phyloP scores from a whole-genome alignment of 2,113 vertebrate species.

The Columbina picui region DNA sequence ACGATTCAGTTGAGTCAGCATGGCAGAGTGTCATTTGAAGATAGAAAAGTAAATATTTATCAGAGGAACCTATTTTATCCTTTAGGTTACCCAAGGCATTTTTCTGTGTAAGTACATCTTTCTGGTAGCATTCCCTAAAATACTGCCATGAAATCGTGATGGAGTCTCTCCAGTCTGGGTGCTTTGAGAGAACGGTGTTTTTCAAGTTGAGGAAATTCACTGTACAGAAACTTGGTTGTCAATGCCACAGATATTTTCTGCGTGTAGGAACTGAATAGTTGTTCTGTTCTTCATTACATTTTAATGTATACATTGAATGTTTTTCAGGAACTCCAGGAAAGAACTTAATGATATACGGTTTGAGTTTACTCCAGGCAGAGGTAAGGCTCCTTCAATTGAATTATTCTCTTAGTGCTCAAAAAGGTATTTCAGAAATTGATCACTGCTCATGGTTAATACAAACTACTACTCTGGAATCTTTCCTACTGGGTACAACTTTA shows the following conservation, averaged over 20 bases:
- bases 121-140: not conserved
- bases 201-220: not conserved
- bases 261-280: not conserved
- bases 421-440: slow-evolving; percentile 61
- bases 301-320: slow-evolving; percentile 65
- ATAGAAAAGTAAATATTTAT: not conserved
- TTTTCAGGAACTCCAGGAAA: slow-evolving; percentile 93
- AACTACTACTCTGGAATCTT: slow-evolving; percentile 39
- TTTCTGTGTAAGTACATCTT: not conserved
- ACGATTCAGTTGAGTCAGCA: rapidly evolving
- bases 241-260: not conserved
- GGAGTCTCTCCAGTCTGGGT: not conserved
- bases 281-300: slow-evolving; percentile 27
- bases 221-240: not conserved
- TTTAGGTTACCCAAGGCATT: not conserved
- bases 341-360: slow-evolving; percentile 98
- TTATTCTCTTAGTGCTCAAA: slow-evolving; percentile 63
- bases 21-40: not conserved
- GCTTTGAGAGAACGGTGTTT: not conserved
- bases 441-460: slow-evolving; percentile 46
- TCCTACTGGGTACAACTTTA: slow-evolving; percentile 26
- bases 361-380: slow-evolving; percentile 97
- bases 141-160: not conserved
- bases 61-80: not conserved
- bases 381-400: slow-evolving; percentile 78